Evolutionary conservation across 2,113 vertebrate species (phyloP).

Genomic region (Prunella himalayana): DNA sequence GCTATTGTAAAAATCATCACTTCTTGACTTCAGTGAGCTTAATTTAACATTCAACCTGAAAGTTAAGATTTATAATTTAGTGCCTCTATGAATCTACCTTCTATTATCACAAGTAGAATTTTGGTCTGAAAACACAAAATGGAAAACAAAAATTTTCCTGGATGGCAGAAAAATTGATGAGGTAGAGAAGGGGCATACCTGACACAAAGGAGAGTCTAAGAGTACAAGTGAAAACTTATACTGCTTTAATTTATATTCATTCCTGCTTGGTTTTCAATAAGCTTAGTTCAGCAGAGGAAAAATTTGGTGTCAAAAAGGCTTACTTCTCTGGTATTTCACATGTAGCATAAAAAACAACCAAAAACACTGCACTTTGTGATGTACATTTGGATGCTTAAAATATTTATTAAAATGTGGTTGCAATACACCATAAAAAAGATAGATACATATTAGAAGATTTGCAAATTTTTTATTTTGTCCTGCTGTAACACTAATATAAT

Average conservation of each 20-base stretch:
- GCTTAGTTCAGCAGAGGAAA: not conserved
- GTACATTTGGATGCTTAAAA: not conserved
- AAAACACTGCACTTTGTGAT: not conserved
- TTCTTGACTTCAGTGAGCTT: not conserved
- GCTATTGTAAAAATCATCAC: not conserved
- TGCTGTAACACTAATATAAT: not conserved
- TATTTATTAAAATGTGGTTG: not conserved
- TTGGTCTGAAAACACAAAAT: not conserved
- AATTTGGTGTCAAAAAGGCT: not conserved
- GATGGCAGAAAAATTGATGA: not conserved
- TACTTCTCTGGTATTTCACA: not conserved
- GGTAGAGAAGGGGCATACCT: not conserved
- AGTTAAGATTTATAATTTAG: not conserved
- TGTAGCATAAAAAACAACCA: rapidly evolving
- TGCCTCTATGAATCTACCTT: not conserved
- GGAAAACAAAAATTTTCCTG: not conserved
- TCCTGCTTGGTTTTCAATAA: not conserved
- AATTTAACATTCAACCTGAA: not conserved
- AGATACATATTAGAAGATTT: not conserved
- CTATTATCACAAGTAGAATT: not conserved
- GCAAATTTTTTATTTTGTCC: not conserved
- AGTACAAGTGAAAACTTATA: not conserved
- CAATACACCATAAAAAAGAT: not conserved
- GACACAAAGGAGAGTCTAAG: not conserved
- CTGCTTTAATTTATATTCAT: not conserved